Evolutionary conservation across 2,113 vertebrate species (phyloP).

Genomic region (Theristicus caerulescens): DNA sequence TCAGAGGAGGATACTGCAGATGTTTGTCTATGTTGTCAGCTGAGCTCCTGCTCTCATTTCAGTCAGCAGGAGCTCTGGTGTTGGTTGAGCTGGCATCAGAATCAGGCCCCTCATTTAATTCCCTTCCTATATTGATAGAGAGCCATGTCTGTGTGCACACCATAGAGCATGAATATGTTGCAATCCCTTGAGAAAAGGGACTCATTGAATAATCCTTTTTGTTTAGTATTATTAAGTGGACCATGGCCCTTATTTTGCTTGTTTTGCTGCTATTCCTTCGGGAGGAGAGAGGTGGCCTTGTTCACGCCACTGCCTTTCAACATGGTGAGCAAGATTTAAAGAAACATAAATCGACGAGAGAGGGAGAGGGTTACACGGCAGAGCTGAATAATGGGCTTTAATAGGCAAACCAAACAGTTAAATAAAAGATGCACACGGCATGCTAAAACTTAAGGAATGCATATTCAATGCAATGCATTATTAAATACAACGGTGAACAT

Average conservation of each 20-base stretch:
- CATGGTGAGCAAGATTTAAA: conserved; percentile 70
- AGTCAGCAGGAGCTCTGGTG: background rate
- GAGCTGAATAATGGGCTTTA: conserved; percentile 75
- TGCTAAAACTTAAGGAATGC: conserved; percentile 80
- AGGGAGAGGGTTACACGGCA: conserved; percentile 51
- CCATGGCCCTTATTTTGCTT: conserved; percentile 67
- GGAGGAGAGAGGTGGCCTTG: conserved; percentile 70
- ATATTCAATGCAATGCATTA: conserved; percentile 81
- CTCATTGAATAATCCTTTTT: conserved; percentile 74
- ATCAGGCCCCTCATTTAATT: background rate
- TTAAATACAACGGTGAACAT: conserved; percentile 82
- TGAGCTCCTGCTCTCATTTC: background rate
- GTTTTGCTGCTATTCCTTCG: conserved; percentile 61
- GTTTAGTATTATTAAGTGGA: conserved; percentile 75
- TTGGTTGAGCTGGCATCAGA: background rate
- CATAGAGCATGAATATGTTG: background rate
- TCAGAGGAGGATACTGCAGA: background rate
- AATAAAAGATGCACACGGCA: conserved; percentile 74
- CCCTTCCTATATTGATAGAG: conserved; percentile 45
- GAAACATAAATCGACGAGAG: conserved; percentile 66
- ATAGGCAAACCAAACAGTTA: conserved; percentile 80
- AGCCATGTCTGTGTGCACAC: conserved; percentile 62
- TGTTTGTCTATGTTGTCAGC: background rate
- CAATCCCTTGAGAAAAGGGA: conserved; percentile 67
- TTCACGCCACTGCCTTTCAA: conserved; percentile 61